Evolutionary conservation across 2,113 vertebrate genomes (phyloP).

Genomic region (Raphicerus campestris): DNA sequence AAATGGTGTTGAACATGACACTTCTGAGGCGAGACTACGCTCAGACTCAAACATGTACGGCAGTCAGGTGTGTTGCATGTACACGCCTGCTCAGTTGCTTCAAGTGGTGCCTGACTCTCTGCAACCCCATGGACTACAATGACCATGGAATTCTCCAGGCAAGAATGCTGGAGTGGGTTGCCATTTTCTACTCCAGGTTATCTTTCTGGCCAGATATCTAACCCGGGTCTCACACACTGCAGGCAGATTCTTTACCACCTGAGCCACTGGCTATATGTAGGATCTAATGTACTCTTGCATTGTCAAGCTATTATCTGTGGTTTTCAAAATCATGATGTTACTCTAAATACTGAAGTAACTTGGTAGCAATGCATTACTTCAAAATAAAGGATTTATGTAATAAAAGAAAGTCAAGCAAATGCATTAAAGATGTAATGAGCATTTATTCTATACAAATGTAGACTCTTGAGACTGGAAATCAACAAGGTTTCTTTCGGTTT

Average conservation of each 20-base stretch:
- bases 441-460: background rate
- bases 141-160: background rate
- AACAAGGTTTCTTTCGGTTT: background rate
- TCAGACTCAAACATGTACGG: background rate
- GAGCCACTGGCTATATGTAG: background rate
- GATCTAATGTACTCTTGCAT: background rate
- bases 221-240: background rate
- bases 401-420: background rate
- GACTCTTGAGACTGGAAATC: background rate
- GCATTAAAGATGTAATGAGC: background rate
- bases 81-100: accelerated
- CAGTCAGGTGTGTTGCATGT: background rate
- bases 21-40: background rate
- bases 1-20: background rate
- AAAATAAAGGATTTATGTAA: background rate
- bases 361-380: background rate
- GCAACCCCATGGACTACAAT: background rate
- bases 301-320: background rate
- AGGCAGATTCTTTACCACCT: background rate
- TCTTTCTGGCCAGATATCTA: background rate
- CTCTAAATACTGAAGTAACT: background rate
- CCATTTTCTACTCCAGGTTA: background rate
- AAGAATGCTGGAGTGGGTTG: background rate
- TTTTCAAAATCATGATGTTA: background rate
- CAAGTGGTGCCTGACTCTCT: background rate